Conservation (phyloP, 2,797 vertebrate species). For the Bovichtus variegatus region DNA sequence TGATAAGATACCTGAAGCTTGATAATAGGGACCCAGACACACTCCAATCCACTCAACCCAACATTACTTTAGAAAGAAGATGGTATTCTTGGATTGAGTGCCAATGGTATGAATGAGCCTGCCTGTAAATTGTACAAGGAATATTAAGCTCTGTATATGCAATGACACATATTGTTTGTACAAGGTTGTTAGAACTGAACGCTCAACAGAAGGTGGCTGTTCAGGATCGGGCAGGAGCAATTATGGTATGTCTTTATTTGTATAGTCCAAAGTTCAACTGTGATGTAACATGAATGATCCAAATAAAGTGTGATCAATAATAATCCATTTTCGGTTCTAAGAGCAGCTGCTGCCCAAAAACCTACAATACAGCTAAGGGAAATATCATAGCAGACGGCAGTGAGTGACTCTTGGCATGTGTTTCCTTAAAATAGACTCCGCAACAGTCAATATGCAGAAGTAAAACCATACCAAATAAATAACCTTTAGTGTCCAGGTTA, state of each 20-base stretch:
- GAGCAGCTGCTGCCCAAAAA: background rate
- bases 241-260: background rate
- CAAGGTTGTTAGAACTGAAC: background rate
- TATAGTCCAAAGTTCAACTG: background rate
- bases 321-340: background rate
- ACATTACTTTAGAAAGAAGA: background rate
- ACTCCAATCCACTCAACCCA: no score
- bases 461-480: background rate
- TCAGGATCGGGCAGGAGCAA: background rate
- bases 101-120: background rate
- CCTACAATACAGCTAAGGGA: fast-evolving
- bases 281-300: background rate
- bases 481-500: background rate
- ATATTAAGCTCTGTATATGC: background rate
- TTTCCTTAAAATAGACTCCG: background rate
- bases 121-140: background rate
- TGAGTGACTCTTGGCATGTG: background rate
- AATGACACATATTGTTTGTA: background rate
- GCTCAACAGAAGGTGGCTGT: background rate
- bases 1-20: no score
- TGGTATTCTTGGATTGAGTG: background rate
- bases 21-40: no score
- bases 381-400: background rate
- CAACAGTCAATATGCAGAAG: conserved; percentile 11
- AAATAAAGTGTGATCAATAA: background rate